These are phyloP conservation scores for Drosophila ercepeae DNA, from an alignment of 1,140 invertebrate genomes.

Conservation along the genomic window DNA sequence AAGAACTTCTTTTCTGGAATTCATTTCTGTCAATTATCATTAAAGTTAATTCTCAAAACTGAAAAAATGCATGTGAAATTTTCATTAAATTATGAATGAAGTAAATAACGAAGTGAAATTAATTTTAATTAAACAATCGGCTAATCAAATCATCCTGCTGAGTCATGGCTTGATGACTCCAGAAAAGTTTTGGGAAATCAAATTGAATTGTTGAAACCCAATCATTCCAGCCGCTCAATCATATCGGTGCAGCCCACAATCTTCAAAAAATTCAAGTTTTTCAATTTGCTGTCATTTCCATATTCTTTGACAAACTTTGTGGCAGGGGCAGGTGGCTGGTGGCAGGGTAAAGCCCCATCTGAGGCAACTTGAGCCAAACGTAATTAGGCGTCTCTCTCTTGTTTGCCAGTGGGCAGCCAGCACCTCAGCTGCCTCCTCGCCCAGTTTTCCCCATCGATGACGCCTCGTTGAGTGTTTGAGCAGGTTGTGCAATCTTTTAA, in stretches of 20 bases:
- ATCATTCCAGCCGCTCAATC: conserved; percentile 2
- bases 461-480: conserved; percentile 29
- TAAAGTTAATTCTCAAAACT: conserved; percentile 29
- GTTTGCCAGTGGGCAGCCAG: conserved; percentile 39
- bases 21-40: conserved; percentile 43
- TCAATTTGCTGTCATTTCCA: conserved; percentile 40
- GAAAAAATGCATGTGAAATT: conserved; percentile 7
- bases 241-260: conserved; percentile 4
- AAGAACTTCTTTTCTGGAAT: conserved; percentile 3
- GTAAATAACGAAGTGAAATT: conserved; percentile 17
- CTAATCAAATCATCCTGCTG: conserved; percentile 12
- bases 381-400: conserved; percentile 52
- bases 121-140: conserved; percentile 20
- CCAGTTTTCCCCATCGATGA: conserved; percentile 19
- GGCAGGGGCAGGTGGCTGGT: not conserved
- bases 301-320: conserved; percentile 21
- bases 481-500: conserved; percentile 43
- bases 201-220: conserved; percentile 3
- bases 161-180: conserved; percentile 18
- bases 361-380: conserved; percentile 10
- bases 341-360: conserved; percentile 1
- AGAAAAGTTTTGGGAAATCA: not conserved
- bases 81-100: conserved; percentile 21
- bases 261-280: conserved; percentile 15
- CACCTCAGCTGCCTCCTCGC: conserved; percentile 17